A percentile compares a stretch with the other conserved stretches of the same genome.
Conservation (phyloP, 1,140 invertebrate species). For the silkworm (Bombyx mori) region DNA sequence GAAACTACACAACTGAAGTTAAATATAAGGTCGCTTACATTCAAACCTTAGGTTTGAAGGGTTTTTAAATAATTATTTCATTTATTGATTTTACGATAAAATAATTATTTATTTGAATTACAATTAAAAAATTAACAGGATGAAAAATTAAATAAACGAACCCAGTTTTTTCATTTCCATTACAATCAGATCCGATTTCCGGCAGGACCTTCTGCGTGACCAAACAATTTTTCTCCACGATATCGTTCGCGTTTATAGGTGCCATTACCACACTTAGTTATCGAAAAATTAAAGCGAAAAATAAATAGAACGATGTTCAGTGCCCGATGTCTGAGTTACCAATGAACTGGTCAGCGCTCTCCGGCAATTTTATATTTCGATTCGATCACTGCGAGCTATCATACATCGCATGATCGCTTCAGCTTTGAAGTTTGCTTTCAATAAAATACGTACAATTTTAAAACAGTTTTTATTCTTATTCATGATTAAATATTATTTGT, state of each 20-base stretch:
- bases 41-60: too few species aligned
- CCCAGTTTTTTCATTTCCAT: conserved; percentile 39
- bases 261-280: conserved; percentile 46
- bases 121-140: too few species aligned
- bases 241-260: conserved; percentile 42
- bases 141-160: conserved; percentile 14
- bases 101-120: too few species aligned
- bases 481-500: background rate
- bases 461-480: conserved; percentile 5
- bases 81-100: too few species aligned
- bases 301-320: conserved; percentile 25
- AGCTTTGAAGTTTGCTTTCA: background rate
- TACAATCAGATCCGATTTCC: conserved; percentile 46
- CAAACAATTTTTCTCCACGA: conserved; percentile 31
- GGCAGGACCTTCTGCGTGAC: conserved; percentile 41
- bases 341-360: conserved; percentile 33
- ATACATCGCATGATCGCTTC: conserved; percentile 1
- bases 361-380: conserved; percentile 36
- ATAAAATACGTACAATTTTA: background rate
- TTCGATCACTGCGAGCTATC: background rate
- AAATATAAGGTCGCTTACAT: too few species aligned
- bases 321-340: conserved; percentile 41
- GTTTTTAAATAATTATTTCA: too few species aligned
- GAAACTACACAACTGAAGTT: too few species aligned
- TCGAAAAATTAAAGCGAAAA: conserved; percentile 18